These are phyloP conservation scores for Heloderma charlesbogerti DNA, from an alignment of 2,113 vertebrate species.

Conservation along the genomic window DNA sequence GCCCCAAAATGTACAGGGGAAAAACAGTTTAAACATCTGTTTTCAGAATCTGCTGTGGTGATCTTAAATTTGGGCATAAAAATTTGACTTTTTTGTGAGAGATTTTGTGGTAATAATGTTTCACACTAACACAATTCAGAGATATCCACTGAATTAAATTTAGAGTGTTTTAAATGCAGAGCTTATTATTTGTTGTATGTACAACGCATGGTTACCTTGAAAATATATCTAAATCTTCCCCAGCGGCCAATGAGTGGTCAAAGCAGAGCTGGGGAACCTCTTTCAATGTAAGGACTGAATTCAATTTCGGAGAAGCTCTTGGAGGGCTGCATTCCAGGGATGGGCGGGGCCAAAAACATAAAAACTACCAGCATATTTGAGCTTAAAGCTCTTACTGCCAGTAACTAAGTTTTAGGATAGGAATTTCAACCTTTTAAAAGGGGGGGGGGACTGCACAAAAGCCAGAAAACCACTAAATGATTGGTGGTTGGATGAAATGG, in stretches of 20 bases:
- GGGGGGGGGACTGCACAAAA: too few relatives aligned
- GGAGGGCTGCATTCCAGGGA: too few relatives aligned
- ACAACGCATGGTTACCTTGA: not conserved
- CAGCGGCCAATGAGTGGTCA: too few relatives aligned
- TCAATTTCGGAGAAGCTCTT: too few relatives aligned
- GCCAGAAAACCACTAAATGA: not conserved
- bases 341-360: too few relatives aligned
- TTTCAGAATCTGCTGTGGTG: not conserved
- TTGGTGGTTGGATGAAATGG: too few relatives aligned
- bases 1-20: not conserved
- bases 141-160: not conserved
- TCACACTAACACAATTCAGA: not conserved
- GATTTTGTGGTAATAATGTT: not conserved
- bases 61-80: not conserved
- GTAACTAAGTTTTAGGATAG: too few relatives aligned
- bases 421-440: too few relatives aligned
- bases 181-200: not conserved
- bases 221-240: not conserved
- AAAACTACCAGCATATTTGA: too few relatives aligned
- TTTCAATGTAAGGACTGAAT: too few relatives aligned
- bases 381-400: too few relatives aligned
- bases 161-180: not conserved
- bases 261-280: too few relatives aligned
- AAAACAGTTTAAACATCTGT: not conserved
- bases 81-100: not conserved